Evolutionary conservation across 2,113 vertebrate genomes (phyloP).

Genomic region (Leiothrix lutea): DNA sequence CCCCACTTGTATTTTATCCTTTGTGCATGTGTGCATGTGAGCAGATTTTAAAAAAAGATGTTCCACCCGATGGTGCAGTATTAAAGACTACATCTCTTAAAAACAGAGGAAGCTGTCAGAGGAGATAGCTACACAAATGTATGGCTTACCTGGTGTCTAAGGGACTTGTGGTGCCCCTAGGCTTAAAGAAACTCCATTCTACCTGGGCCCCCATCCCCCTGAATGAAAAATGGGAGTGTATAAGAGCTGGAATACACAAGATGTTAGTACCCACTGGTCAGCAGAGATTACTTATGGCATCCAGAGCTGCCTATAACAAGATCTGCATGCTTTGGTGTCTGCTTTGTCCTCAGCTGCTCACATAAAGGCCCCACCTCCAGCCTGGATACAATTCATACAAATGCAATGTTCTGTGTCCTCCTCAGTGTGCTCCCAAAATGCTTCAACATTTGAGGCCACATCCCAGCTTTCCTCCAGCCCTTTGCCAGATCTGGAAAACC

Average conservation of each 20-base stretch:
- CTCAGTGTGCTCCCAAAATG: background rate
- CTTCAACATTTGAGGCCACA: background rate
- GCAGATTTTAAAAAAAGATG: constrained; percentile 3
- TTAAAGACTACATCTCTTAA: background rate
- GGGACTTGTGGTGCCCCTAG: background rate
- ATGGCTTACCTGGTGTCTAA: background rate
- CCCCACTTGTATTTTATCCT: constrained; percentile 27
- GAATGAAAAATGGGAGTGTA: background rate
- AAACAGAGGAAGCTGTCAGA: background rate
- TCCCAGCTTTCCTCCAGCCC: background rate
- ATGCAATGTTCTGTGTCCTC: background rate
- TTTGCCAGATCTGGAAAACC: background rate
- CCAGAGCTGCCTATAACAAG: background rate
- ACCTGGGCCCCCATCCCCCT: background rate
- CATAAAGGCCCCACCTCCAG: background rate
- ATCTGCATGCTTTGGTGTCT: background rate
- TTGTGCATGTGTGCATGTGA: constrained; percentile 5
- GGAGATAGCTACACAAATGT: background rate
- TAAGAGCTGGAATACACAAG: background rate
- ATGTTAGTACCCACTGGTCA: background rate
- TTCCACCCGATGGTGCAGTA: background rate
- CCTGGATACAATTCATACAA: fast-evolving
- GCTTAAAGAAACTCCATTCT: background rate
- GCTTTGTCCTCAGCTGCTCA: background rate
- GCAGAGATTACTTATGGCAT: background rate